Evolutionary conservation across 2,888 invertebrate genomes (phyloP).

Genomic region (Eupithecia vulgata): DNA sequence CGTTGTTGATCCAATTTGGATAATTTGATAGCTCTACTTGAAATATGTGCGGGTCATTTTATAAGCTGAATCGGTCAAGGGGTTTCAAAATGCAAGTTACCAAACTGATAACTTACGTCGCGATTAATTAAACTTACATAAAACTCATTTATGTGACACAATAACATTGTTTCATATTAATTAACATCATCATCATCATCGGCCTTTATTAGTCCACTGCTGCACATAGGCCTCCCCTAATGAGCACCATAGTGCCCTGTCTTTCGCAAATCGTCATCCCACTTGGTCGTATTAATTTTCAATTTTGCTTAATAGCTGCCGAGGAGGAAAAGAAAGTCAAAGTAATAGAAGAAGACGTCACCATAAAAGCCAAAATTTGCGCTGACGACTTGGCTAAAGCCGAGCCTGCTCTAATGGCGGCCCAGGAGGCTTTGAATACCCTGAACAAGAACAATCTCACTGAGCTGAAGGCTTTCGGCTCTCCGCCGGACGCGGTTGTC

Average conservation of each 20-base stretch:
- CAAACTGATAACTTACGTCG: background rate
- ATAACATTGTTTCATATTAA: no score
- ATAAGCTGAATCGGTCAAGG: background rate
- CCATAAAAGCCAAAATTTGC: conserved; percentile 92
- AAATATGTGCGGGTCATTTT: background rate
- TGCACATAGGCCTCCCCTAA: no score
- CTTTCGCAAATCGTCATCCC: no score
- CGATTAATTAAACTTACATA: background rate
- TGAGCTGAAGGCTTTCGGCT: conserved; percentile 96
- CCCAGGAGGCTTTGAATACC: conserved; percentile 95
- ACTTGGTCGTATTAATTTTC: background rate
- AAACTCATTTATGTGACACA: no score
- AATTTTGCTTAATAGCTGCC: conserved; percentile 73
- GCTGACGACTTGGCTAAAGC: conserved; percentile 95
- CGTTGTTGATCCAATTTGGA: background rate
- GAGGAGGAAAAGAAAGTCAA: conserved; percentile 96
- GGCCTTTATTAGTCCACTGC: no score
- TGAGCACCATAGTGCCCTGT: no score
- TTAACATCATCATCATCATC: no score
- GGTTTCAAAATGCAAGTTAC: background rate
- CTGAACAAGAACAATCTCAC: conserved; percentile 96
- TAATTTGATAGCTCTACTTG: background rate
- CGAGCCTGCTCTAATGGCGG: conserved; percentile 94
- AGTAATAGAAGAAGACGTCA: conserved; percentile 94
- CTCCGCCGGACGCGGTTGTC: conserved; percentile 94